Base-by-base conservation (phyloP, 1,140 invertebrate genomes). In the Andricus grossulariae region DNA sequence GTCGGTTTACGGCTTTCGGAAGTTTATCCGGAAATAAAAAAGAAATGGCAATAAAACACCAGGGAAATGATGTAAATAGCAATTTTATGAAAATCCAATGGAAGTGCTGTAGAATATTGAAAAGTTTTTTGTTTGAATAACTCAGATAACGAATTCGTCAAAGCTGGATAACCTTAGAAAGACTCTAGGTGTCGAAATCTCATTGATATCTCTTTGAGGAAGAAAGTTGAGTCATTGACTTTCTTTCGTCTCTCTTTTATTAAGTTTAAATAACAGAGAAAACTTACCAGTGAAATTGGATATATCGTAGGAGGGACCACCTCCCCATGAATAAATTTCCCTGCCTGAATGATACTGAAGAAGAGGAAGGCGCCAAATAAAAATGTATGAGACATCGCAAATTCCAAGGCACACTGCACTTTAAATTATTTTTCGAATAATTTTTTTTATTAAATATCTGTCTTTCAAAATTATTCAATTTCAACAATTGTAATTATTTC, bases 311-410 rank as follows among this genome's bases (percentile, higher is more conserved):
- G 57, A 16, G 21, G 21, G 21, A 39, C 8, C 7, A 16, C 19
- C 12, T 66, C 13, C 13, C 57, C 57, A 39, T 39, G 25, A 66
- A 66, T 66, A 39, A 32, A 66, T 66, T 15, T 39, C 21, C 5
- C 4, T 12, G 55, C 12, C 25, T 66, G 57, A 66, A 39, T 66
- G 57, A 66, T 39, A 66, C 13, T 16, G 57, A 66, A 21, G 25
- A 66, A 11, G 16, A 66, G 57, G 21, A 66, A 66, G 57, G 32
- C 21, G 16, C 13, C 25, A 66, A 66, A 66, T 66, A 66, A 66
- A 66, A 66, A 66, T 66, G 39, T 15, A 32, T 32, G 25, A 66
- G 57, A 66, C 57, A 66, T 66, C 15, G 57, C 57, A 66, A 66
- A 66, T 32, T 39, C 32, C 32, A 16, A 2, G 18, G 18, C 39